phyloP scores from a whole-genome alignment of 2,888 invertebrate species.

The Folsomia manolachei region DNA sequence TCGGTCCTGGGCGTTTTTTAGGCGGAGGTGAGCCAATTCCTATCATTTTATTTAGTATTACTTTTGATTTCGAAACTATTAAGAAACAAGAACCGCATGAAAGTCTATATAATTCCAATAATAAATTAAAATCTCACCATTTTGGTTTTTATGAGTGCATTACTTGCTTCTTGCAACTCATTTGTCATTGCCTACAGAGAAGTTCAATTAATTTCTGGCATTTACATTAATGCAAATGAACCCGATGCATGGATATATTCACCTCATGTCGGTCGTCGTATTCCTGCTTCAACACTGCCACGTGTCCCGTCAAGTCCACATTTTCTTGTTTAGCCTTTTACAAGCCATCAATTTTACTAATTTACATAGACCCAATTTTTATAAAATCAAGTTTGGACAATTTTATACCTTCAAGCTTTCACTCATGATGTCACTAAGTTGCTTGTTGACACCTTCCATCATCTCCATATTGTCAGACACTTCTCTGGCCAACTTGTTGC shows the following conservation, averaged over 20 bases:
- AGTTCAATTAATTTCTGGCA: background rate
- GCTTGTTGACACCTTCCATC: slow-evolving; percentile 47
- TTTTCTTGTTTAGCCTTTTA: slow-evolving; percentile 41
- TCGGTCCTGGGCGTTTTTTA: slow-evolving; percentile 42
- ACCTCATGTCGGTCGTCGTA: slow-evolving; percentile 45
- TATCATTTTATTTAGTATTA: background rate
- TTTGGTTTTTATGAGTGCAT: slow-evolving; percentile 37
- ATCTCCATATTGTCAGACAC: slow-evolving; percentile 46
- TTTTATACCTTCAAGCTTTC: slow-evolving; percentile 42
- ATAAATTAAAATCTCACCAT: slow-evolving; percentile 26
- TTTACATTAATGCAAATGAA: background rate
- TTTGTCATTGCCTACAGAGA: slow-evolving; percentile 27
- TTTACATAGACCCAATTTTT: no score
- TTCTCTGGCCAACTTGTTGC: slow-evolving; percentile 44
- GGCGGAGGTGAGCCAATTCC: slow-evolving; percentile 30
- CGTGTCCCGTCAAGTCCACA: slow-evolving; percentile 38
- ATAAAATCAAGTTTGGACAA: slow-evolving; percentile 3
- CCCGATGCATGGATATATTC: background rate
- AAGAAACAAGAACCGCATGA: no score
- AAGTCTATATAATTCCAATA: no score
- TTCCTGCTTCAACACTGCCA: slow-evolving; percentile 37
- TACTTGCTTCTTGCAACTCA: slow-evolving; percentile 37
- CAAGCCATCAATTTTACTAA: background rate
- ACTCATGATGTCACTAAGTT: slow-evolving; percentile 40
- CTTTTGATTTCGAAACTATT: no score